Evolutionary conservation across 1,140 invertebrate species (phyloP).

Genomic region (Caenorhabditis elegans): DNA sequence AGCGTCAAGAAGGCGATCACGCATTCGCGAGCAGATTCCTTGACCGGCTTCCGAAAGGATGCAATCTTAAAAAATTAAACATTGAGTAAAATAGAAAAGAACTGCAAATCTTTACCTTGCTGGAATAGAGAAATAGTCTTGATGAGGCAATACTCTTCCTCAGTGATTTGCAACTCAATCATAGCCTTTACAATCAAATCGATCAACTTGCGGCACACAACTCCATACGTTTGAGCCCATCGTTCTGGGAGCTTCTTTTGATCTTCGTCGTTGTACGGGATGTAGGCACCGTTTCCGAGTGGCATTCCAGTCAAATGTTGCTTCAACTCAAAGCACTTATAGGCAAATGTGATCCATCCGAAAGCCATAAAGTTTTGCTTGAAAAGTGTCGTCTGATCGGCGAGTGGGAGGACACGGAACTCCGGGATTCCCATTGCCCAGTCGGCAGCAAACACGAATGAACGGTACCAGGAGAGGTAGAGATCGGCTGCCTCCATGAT

Average conservation of each 20-base stretch:
- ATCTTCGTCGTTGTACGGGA: slow-evolving; percentile 45
- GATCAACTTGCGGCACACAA: slow-evolving; percentile 45
- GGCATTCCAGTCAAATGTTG: slow-evolving; percentile 39
- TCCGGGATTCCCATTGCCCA: slow-evolving; percentile 47
- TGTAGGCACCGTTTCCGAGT: slow-evolving; percentile 48
- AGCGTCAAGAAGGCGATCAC: slow-evolving; percentile 41
- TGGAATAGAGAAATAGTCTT: slow-evolving; percentile 49
- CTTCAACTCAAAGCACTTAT: slow-evolving; percentile 31
- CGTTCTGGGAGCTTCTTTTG: slow-evolving; percentile 39
- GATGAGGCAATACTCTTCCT: slow-evolving; percentile 44
- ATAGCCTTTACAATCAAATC: slow-evolving; percentile 45
- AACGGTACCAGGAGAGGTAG: slow-evolving; percentile 41
- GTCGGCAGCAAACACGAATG: slow-evolving; percentile 46
- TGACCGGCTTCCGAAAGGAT: slow-evolving; percentile 33
- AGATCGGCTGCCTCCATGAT: slow-evolving; percentile 48
- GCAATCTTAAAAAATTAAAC: slow-evolving; percentile 13
- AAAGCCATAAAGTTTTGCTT: slow-evolving; percentile 52
- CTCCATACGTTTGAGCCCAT: slow-evolving; percentile 47
- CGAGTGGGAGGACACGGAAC: slow-evolving; percentile 40
- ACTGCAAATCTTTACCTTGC: slow-evolving; percentile 19
- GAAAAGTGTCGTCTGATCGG: slow-evolving; percentile 48
- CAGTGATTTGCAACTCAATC: slow-evolving; percentile 42
- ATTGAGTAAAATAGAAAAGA: background rate
- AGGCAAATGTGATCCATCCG: slow-evolving; percentile 46
- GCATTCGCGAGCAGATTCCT: slow-evolving; percentile 4